phyloP scores from a whole-genome alignment of 1,140 invertebrate species.

The Venturia canescens region DNA sequence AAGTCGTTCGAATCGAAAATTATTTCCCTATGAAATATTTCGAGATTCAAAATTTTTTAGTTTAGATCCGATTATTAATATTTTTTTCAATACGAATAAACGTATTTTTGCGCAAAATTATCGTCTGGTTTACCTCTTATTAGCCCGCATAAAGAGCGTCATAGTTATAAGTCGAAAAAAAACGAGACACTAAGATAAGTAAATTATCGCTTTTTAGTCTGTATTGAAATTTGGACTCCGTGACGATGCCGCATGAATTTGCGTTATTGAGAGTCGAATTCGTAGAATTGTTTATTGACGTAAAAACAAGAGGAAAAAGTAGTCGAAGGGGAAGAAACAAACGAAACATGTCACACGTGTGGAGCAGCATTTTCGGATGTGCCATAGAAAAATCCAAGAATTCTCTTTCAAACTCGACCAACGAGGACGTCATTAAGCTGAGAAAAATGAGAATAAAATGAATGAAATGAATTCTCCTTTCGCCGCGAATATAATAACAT shows the following conservation, averaged over 20 bases:
- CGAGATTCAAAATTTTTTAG: neutral
- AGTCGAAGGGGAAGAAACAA: neutral
- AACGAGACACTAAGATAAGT: neutral
- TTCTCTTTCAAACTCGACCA: neutral
- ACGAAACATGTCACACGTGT: constrained; percentile 48
- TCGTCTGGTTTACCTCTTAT: constrained; percentile 4
- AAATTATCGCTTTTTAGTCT: neutral
- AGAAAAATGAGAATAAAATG: neutral
- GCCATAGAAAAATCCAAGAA: constrained; percentile 12
- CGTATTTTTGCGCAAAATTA: neutral
- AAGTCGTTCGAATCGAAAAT: too few species aligned
- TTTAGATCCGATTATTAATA: too few species aligned
- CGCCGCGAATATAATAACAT: neutral
- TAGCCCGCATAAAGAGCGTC: constrained; percentile 19
- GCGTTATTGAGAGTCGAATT: too few species aligned
- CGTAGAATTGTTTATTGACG: too few species aligned
- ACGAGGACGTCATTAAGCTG: neutral
- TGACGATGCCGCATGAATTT: too few species aligned
- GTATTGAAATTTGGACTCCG: neutral
- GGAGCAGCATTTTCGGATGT: constrained; percentile 36
- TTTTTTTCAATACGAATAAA: constrained; percentile 14
- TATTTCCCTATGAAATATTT: neutral
- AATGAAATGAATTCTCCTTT: neutral
- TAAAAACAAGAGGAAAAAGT: neutral
- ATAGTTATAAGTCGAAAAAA: constrained; percentile 11